Base-by-base conservation (phyloP, 2,113 vertebrate species). In the Ancistrus triradiatus region DNA sequence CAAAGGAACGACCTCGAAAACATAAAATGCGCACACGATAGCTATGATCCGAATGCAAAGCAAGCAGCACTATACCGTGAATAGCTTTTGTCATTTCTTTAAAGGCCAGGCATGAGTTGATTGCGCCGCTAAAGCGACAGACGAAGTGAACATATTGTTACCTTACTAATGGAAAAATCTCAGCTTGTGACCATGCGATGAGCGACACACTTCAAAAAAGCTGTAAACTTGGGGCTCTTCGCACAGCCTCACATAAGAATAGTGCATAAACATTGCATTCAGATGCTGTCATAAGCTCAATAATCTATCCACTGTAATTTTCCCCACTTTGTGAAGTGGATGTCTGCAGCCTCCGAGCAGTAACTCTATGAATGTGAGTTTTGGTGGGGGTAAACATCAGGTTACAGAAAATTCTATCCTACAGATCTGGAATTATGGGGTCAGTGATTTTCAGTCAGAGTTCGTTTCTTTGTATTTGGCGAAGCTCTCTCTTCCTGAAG, bases 221-320 rank as follows among this genome's bases (percentile, higher is more conserved):
- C 28, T 8, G 5, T 55, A 53, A 69, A 66, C 56, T 46, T 35
- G 11, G 14, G 22, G 40, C 24, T 38, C 28, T 62, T 6, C 42
- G 68, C 52, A n/a, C 67, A 66, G 48, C 15, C n/a, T 25, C 28
- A 49, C 44, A 33, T 55, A 52, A 44, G 25, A 52, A 63, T 44
- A 59, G 52, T 70, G 64, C 43, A 50, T 64, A 70, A 74, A 72
- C 69, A 55, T 67, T 57, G 53, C 35, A 31, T 73, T 65, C 49
- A 15, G 60, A 28, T 70, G 59, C 64, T 63, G 74, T 69, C 70
- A 63, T 19, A 43, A 47, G 68, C 61, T 63, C 63, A 35, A 49
- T 57, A 53, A 60, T 70, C 31, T 56, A 61, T 52, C 59, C 49
- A 21, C 60, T 27, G 40, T 40, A 27, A 42, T 28, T 49, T 63